These are phyloP conservation scores for Phaenicophaeus curvirostris DNA, from an alignment of 2,797 vertebrate species.

Conservation along the genomic window DNA sequence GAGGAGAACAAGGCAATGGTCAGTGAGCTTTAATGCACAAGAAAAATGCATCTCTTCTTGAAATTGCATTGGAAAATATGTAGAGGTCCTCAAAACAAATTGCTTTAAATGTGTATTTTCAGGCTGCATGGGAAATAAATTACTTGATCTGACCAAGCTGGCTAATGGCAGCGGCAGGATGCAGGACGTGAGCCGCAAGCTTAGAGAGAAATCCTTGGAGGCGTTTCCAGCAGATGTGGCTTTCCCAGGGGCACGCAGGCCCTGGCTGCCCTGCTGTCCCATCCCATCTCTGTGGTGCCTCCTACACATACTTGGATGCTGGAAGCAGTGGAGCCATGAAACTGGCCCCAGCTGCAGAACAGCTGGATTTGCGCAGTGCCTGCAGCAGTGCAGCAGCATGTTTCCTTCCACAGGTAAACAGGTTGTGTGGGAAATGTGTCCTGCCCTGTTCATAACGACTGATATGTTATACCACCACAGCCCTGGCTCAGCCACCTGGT, in stretches of 20 bases:
- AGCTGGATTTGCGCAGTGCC: not conserved
- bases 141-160: not conserved
- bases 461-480: not conserved
- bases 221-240: not conserved
- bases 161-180: not conserved
- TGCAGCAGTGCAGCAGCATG: fast-evolving
- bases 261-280: not conserved
- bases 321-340: not conserved
- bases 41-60: not conserved
- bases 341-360: not conserved
- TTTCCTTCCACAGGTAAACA: fast-evolving
- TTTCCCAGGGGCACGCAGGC: not conserved
- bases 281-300: not conserved
- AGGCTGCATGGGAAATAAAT: not conserved
- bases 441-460: not conserved
- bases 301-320: not conserved
- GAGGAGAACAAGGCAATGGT: not conserved
- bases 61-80: not conserved
- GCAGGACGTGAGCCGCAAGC: not conserved
- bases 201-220: not conserved
- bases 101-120: not conserved
- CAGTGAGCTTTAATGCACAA: not conserved
- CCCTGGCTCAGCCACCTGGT: not conserved
- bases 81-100: not conserved
- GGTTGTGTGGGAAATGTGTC: fast-evolving